Evolutionary conservation across 2,797 vertebrate species (phyloP).

Genomic region (Pelobates cultripes): DNA sequence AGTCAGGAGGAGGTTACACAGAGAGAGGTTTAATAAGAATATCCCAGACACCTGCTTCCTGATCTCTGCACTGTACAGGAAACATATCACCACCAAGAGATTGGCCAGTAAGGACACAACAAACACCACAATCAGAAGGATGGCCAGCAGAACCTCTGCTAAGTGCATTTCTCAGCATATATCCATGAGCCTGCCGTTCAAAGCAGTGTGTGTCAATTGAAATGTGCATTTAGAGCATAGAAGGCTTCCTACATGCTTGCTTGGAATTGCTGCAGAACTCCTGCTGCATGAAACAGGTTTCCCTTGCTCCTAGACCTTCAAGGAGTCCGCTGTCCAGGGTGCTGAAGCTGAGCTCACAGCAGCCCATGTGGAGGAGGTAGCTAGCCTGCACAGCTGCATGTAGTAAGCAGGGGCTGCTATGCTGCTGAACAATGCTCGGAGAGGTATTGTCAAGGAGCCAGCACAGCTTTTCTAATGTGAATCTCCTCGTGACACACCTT

Average conservation of each 20-base stretch:
- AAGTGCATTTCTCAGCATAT: slow-evolving; percentile 75
- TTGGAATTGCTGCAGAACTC: slow-evolving; percentile 24
- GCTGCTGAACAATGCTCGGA: neutral
- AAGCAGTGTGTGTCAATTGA: slow-evolving; percentile 21
- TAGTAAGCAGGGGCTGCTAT: neutral
- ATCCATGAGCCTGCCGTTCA: slow-evolving; percentile 55
- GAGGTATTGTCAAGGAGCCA: slow-evolving; percentile 2
- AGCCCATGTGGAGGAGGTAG: neutral
- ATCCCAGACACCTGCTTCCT: slow-evolving; percentile 77
- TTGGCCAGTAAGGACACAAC: slow-evolving; percentile 75
- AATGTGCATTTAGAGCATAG: slow-evolving; percentile 51
- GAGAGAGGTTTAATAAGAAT: slow-evolving; percentile 77
- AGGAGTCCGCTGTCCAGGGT: slow-evolving; percentile 43
- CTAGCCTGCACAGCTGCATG: neutral
- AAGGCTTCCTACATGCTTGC: slow-evolving; percentile 58
- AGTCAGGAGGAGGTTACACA: slow-evolving; percentile 80
- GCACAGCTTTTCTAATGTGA: slow-evolving; percentile 29
- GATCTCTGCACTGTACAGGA: slow-evolving; percentile 76
- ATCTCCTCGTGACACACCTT: slow-evolving; percentile 30
- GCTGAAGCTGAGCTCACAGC: slow-evolving; percentile 34
- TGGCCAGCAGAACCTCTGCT: slow-evolving; percentile 75
- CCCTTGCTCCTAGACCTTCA: neutral
- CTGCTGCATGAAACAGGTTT: neutral
- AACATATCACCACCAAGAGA: slow-evolving; percentile 78
- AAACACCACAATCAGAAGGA: slow-evolving; percentile 72